Conservation (phyloP, 2,113 vertebrate species). For the Solea solea region DNA sequence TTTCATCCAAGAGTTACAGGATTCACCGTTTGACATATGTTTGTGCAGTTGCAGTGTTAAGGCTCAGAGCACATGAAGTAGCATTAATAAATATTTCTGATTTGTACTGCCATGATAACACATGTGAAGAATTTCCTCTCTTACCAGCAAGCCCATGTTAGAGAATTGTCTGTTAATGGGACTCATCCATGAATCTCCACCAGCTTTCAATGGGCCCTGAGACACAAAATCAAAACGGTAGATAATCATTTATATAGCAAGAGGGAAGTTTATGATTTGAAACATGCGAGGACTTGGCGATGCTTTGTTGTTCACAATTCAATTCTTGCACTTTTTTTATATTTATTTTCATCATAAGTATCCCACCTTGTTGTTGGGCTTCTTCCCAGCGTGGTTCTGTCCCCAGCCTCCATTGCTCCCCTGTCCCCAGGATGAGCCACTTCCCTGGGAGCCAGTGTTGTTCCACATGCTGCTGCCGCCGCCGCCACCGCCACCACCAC, state of each 20-base stretch:
- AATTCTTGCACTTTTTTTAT: background rate
- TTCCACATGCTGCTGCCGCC: slow-evolving; percentile 90
- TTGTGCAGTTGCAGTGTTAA: background rate
- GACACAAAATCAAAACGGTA: background rate
- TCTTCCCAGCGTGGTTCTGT: slow-evolving; percentile 91
- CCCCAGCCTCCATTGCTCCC: slow-evolving; percentile 87
- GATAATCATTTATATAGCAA: background rate
- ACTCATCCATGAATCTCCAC: slow-evolving; percentile 95
- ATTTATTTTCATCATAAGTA: background rate
- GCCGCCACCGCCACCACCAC: slow-evolving; percentile 49
- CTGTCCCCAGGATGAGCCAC: slow-evolving; percentile 89
- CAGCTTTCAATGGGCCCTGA: slow-evolving; percentile 90
- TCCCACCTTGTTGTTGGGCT: slow-evolving; percentile 90
- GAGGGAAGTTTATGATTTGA: background rate
- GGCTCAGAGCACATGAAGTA: background rate
- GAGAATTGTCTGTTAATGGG: slow-evolving; percentile 97
- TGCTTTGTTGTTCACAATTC: background rate
- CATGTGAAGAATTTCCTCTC: slow-evolving; percentile 19
- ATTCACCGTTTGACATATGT: background rate
- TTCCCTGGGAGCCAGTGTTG: slow-evolving; percentile 95
- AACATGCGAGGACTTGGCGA: too few species aligned
- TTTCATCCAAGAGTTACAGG: background rate
- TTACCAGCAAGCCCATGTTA: slow-evolving; percentile 96
- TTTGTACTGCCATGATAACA: background rate
- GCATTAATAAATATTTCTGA: background rate